Conservation (phyloP, 2,888 invertebrate species). For the Alloplasta piceator region DNA sequence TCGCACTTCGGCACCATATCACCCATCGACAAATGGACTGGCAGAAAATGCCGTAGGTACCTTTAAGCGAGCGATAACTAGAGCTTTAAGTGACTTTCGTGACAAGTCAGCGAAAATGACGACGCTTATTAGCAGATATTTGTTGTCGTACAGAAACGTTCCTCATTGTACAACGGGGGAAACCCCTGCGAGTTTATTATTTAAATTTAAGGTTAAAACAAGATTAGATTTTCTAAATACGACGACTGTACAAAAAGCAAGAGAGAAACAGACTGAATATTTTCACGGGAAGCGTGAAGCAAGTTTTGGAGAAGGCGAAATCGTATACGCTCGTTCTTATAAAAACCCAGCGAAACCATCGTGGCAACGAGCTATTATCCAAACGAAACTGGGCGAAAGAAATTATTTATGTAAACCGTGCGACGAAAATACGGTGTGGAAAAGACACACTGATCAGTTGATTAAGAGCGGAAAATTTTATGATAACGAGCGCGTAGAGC, state of each 20-base stretch:
- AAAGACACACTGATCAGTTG: no score
- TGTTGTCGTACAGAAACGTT: conserved; percentile 45
- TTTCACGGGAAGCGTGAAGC: no score
- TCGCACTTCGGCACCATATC: conserved; percentile 51
- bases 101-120: conserved; percentile 9
- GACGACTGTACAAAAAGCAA: not conserved
- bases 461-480: no score
- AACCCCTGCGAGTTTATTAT: conserved; percentile 47
- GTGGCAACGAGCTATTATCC: no score
- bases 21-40: conserved; percentile 56
- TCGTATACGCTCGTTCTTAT: not conserved
- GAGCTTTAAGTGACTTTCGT: conserved; percentile 10
- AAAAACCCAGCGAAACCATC: not conserved
- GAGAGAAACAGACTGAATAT: conserved; percentile 38
- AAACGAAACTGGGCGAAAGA: no score
- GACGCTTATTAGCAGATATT: conserved; percentile 37
- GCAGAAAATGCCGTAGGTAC: conserved; percentile 55
- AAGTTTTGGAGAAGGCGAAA: no score
- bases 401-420: no score
- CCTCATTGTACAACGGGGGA: conserved; percentile 52
- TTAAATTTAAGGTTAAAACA: no score
- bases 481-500: no score
- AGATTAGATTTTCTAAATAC: no score
- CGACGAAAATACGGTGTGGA: no score
- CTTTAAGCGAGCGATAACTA: conserved; percentile 52